Percentiles rank a stretch among this genome's conserved stretches.
These are phyloP conservation scores for Epinephelus malabaricus DNA, from an alignment of 2,797 vertebrate genomes.

Conservation along the genomic window DNA sequence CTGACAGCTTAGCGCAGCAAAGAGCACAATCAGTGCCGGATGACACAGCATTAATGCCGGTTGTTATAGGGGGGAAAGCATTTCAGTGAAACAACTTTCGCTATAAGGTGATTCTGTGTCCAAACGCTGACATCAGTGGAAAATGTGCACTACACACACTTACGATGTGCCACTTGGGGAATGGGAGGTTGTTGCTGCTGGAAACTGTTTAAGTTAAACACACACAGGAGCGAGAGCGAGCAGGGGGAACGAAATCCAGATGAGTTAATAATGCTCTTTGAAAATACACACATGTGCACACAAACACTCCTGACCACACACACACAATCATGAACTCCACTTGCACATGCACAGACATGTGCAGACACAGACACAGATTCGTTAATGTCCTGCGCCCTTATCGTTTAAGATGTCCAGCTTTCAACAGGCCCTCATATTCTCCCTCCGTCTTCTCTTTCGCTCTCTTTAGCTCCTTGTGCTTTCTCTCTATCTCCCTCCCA, in stretches of 20 bases:
- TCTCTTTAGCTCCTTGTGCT: background rate
- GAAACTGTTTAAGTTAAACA: slow-evolving; percentile 66
- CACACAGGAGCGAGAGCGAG: slow-evolving; percentile 16
- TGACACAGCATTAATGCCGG: slow-evolving; percentile 51
- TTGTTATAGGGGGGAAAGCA: slow-evolving; percentile 34
- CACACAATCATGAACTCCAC: background rate
- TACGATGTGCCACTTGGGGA: slow-evolving; percentile 53
- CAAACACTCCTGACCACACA: slow-evolving; percentile 25
- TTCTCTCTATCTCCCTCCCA: slow-evolving; percentile 26
- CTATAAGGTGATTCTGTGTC: slow-evolving; percentile 59
- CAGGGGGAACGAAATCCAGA: slow-evolving; percentile 52
- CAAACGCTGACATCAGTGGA: slow-evolving; percentile 79
- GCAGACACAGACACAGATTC: slow-evolving; percentile 5
- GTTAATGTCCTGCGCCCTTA: slow-evolving; percentile 45
- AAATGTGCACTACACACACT: slow-evolving; percentile 60
- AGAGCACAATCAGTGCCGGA: slow-evolving; percentile 56
- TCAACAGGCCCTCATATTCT: slow-evolving; percentile 74
- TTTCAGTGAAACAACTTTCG: slow-evolving; percentile 53
- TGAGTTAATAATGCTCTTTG: slow-evolving; percentile 63
- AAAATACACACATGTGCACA: slow-evolving; percentile 38
- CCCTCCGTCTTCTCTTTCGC: background rate
- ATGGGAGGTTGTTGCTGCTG: slow-evolving; percentile 66
- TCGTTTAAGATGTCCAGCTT: slow-evolving; percentile 61
- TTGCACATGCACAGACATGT: slow-evolving; percentile 11
- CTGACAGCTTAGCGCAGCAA: slow-evolving; percentile 63